A percentile compares a stretch with the other conserved stretches of the same genome.
phyloP scores from a whole-genome alignment of 2,797 vertebrate genomes.

The Lutjanus campechanus region DNA sequence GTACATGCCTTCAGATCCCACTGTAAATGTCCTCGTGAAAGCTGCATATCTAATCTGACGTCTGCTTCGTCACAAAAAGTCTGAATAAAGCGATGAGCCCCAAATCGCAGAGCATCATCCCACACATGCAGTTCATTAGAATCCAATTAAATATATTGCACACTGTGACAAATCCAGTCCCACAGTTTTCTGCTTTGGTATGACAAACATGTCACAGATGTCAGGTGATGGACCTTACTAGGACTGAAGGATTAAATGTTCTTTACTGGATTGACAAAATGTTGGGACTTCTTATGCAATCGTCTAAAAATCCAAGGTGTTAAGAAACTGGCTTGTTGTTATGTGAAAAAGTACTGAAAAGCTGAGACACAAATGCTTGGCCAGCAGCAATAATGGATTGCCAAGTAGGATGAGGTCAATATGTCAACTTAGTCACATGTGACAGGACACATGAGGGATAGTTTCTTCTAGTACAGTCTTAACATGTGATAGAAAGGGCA shows the following conservation, averaged over 20 bases:
- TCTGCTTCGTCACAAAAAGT: conserved; percentile 55
- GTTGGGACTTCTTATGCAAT: background rate
- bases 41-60: conserved; percentile 68
- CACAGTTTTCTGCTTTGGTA: conserved; percentile 32
- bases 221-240: conserved; percentile 38
- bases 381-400: conserved; percentile 1
- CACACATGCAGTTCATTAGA: conserved; percentile 70
- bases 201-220: conserved; percentile 33
- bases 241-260: conserved; percentile 7
- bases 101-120: conserved; percentile 56
- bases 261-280: background rate
- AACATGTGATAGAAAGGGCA: background rate
- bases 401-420: conserved; percentile 22
- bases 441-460: background rate
- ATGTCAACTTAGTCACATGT: conserved; percentile 30
- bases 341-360: background rate
- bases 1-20: conserved; percentile 44
- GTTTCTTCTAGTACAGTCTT: background rate
- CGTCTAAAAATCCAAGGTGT: background rate
- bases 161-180: conserved; percentile 57
- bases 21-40: conserved; percentile 47
- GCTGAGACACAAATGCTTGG: conserved; percentile 9
- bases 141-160: conserved; percentile 66
- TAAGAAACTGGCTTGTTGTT: background rate
- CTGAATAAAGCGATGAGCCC: conserved; percentile 54